phyloP scores from a whole-genome alignment of 2,888 invertebrate genomes.

The Idaea dimidiata region DNA sequence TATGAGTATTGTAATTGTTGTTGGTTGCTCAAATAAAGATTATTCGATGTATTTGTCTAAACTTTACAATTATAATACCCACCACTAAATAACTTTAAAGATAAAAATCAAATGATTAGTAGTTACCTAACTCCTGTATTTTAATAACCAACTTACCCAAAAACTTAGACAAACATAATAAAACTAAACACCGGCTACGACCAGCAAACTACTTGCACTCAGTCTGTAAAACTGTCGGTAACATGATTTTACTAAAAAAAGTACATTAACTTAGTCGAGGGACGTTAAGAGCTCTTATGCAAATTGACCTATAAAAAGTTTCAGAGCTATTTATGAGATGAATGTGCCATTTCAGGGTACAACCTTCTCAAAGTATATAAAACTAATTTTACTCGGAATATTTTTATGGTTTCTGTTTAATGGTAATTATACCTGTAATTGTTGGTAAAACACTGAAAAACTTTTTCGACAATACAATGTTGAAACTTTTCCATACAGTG shows the following conservation, averaged over 20 bases:
- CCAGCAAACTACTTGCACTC: neutral
- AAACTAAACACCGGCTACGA: neutral
- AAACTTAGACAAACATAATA: no score
- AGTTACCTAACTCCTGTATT: no score
- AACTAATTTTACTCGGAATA: neutral
- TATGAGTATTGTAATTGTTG: no score
- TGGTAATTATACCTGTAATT: neutral
- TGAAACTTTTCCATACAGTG: no score
- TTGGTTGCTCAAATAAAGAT: no score
- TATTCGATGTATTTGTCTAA: no score
- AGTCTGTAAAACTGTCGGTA: slow-evolving; percentile 10
- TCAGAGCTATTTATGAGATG: slow-evolving; percentile 15
- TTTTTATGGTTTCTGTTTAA: neutral
- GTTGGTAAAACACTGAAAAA: no score
- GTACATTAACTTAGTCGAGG: slow-evolving; percentile 11
- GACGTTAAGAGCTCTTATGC: slow-evolving; percentile 13
- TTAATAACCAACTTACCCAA: neutral
- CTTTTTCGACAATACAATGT: no score
- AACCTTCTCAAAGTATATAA: neutral
- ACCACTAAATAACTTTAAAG: no score
- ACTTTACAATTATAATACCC: no score
- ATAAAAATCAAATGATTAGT: no score
- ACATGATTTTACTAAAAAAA: slow-evolving; percentile 11
- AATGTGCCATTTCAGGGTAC: slow-evolving; percentile 10
- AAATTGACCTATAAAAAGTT: slow-evolving; percentile 20